Evolutionary conservation across 2,888 invertebrate species (phyloP).

Genomic region (Chironomus riparius): DNA sequence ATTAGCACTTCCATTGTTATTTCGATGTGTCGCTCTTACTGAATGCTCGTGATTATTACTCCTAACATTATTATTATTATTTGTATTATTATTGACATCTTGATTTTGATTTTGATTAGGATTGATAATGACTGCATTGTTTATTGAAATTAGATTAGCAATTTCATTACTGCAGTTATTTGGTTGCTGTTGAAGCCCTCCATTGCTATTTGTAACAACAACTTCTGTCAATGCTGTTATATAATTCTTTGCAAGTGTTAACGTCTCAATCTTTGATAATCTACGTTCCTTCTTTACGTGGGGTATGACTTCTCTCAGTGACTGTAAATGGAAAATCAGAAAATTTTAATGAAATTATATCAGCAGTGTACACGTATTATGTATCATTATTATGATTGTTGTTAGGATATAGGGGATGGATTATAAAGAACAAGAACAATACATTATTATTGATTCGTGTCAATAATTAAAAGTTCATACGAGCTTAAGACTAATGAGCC

Average conservation of each 20-base stretch:
- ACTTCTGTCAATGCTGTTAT: slow-evolving; percentile 82
- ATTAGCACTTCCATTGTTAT: slow-evolving; percentile 21
- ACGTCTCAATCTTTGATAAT: slow-evolving; percentile 78
- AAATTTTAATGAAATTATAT: neutral
- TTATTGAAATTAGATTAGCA: slow-evolving; percentile 20
- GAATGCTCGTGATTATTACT: neutral
- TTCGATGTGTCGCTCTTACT: slow-evolving; percentile 2
- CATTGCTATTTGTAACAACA: slow-evolving; percentile 10
- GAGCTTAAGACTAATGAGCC: neutral
- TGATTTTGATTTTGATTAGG: slow-evolving; percentile 19
- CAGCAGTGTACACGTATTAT: neutral
- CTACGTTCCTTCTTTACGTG: slow-evolving; percentile 77
- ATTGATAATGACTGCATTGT: slow-evolving; percentile 25
- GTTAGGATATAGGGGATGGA: neutral
- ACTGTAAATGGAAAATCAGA: slow-evolving; percentile 43
- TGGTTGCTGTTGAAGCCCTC: slow-evolving; percentile 18
- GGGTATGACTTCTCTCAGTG: slow-evolving; percentile 74
- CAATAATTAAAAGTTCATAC: slow-evolving; percentile 20
- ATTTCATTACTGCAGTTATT: slow-evolving; percentile 20
- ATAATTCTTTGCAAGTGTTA: slow-evolving; percentile 82
- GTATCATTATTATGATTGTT: slow-evolving; percentile 9
- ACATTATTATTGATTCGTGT: neutral
- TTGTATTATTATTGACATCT: slow-evolving; percentile 25
- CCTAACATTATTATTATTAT: neutral
- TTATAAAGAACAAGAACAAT: neutral